Evolutionary conservation across 2,113 vertebrate species (phyloP).

Genomic region (Benthochromis sp.): DNA sequence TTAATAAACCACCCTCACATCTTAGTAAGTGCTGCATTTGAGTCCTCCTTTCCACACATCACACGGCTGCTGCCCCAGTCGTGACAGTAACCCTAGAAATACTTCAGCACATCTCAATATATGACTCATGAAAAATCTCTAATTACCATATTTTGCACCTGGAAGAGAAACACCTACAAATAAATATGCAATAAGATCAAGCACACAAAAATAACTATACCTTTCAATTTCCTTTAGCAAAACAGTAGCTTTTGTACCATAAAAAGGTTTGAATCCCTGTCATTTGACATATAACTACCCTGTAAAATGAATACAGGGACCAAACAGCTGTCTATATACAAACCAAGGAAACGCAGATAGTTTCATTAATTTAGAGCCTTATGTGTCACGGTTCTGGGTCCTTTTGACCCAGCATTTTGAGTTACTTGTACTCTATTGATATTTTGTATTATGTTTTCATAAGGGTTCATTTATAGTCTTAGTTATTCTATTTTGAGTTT

Average conservation of each 20-base stretch:
- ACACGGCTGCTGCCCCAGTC: background rate
- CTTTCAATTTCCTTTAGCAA: background rate
- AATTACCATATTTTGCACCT: background rate
- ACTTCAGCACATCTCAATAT: background rate
- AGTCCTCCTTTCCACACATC: background rate
- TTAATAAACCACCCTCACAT: background rate
- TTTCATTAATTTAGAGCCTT: background rate
- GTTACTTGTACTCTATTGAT: background rate
- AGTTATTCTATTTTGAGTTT: background rate
- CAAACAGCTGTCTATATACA: background rate
- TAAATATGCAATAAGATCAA: background rate
- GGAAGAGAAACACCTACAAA: background rate
- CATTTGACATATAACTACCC: background rate
- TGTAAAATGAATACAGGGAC: background rate
- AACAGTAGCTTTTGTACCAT: background rate
- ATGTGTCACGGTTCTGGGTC: background rate
- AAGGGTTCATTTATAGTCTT: background rate
- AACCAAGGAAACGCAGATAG: background rate
- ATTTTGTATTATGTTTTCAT: background rate
- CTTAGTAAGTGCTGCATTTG: background rate
- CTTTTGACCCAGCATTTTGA: background rate
- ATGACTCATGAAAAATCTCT: background rate
- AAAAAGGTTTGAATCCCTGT: background rate
- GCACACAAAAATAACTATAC: background rate
- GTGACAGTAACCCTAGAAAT: background rate